A percentile compares a stretch with the other conserved stretches of the same genome.
phyloP scores from a whole-genome alignment of 2,888 invertebrate genomes.

The Arctia plantaginis region DNA sequence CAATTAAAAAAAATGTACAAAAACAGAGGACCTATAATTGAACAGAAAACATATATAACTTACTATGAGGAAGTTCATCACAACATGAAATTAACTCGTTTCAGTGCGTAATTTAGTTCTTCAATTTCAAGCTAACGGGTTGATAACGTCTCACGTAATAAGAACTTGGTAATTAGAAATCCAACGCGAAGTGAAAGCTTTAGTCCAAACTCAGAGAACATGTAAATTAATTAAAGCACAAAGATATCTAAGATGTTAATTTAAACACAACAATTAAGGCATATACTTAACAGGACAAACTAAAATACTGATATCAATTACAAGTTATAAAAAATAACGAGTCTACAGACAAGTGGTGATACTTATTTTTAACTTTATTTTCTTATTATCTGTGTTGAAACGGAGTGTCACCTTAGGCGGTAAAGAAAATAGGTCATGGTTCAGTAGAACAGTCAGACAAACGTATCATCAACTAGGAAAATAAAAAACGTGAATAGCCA shows the following conservation, averaged over 20 bases:
- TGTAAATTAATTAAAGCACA: not conserved
- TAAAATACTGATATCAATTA: constrained; percentile 43
- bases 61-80: not conserved
- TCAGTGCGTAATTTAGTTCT: not conserved
- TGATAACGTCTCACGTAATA: not conserved
- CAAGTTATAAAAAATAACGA: constrained; percentile 52
- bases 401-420: constrained; percentile 63
- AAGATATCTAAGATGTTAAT: not conserved
- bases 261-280: constrained; percentile 31
- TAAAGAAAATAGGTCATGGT: constrained; percentile 76
- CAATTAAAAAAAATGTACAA: too few relatives aligned
- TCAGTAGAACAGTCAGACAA: constrained; percentile 62
- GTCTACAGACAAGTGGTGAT: constrained; percentile 46
- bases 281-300: constrained; percentile 37
- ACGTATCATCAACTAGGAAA: constrained; percentile 42
- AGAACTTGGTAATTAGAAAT: constrained; percentile 4
- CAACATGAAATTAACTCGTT: not conserved
- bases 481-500: constrained; percentile 21
- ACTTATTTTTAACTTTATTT: constrained; percentile 65
- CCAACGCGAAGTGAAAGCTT: not conserved
- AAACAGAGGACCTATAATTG: too few relatives aligned
- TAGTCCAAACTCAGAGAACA: not conserved
- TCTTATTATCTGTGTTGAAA: constrained; percentile 64
- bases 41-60: not conserved
- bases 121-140: not conserved